These are phyloP conservation scores for Eristalis pertinax DNA, from an alignment of 2,888 invertebrate species.

Conservation along the genomic window DNA sequence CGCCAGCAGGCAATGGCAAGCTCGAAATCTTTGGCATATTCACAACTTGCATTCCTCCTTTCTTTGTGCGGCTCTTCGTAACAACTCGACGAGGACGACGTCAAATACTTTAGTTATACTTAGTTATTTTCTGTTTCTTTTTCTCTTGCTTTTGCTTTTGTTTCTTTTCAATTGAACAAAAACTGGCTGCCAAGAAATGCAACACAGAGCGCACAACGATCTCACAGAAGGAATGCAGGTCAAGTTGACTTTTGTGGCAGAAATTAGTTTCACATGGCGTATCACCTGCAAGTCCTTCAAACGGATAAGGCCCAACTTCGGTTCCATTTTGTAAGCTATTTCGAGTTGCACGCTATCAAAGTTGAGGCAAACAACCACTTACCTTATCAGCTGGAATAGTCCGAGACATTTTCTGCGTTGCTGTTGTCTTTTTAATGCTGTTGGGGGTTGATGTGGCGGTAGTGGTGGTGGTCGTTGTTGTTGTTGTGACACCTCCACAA, in stretches of 20 bases:
- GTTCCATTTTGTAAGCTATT: too few relatives aligned
- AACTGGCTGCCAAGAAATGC: conserved; percentile 43
- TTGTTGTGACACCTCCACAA: conserved; percentile 71
- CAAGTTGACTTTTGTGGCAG: conserved; percentile 53
- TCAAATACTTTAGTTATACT: conserved; percentile 21
- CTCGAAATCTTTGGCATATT: conserved; percentile 41
- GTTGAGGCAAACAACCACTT: conserved; percentile 76
- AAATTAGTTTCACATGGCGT: neutral
- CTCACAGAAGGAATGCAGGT: conserved; percentile 51
- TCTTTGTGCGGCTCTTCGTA: conserved; percentile 36
- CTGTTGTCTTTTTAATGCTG: conserved; percentile 68
- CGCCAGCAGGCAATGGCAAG: conserved; percentile 40
- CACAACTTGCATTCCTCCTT: conserved; percentile 24
- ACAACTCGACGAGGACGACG: conserved; percentile 16
- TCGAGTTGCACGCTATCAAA: neutral
- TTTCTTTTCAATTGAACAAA: conserved; percentile 2
- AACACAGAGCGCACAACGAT: neutral
- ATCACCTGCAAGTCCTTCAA: conserved; percentile 34
- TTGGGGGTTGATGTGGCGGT: conserved; percentile 64
- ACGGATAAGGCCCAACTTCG: neutral
- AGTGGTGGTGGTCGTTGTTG: conserved; percentile 59
- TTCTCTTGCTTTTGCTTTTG: conserved; percentile 2
- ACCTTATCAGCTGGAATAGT: conserved; percentile 93
- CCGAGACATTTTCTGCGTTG: conserved; percentile 85
- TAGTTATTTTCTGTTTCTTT: neutral